Conservation (phyloP, 2,888 invertebrate genomes). For the Drosophila koepferae region DNA sequence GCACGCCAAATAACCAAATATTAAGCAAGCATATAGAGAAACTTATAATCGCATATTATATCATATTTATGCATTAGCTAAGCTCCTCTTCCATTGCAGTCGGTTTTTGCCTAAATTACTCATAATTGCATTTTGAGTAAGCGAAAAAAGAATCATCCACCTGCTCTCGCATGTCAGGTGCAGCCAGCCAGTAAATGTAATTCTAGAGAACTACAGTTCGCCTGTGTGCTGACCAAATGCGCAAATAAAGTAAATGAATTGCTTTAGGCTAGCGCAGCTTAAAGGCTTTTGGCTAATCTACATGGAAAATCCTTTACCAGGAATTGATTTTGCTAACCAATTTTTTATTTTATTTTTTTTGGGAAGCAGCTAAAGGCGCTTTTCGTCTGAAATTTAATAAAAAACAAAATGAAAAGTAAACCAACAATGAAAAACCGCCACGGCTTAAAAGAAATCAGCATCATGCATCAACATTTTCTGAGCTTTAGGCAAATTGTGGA, state of each 20-base stretch:
- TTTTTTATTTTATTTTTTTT: background rate
- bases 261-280: background rate
- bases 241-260: background rate
- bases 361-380: background rate
- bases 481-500: background rate
- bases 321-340: background rate
- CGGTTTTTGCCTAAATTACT: background rate
- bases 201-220: background rate
- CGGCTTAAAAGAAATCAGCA: background rate
- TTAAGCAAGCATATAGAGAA: too few relatives aligned
- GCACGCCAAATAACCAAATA: too few relatives aligned
- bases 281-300: conserved; percentile 4
- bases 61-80: background rate
- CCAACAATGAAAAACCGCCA: background rate
- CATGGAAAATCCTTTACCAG: background rate
- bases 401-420: background rate
- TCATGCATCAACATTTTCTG: background rate
- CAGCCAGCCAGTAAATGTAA: background rate
- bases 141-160: background rate
- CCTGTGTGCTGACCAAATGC: background rate
- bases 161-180: background rate
- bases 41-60: too few relatives aligned
- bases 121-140: background rate
- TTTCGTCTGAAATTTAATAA: background rate
- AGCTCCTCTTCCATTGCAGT: background rate